Evolutionary conservation across 2,888 invertebrate genomes (phyloP).

Genomic region (Drosophila paranaensis): DNA sequence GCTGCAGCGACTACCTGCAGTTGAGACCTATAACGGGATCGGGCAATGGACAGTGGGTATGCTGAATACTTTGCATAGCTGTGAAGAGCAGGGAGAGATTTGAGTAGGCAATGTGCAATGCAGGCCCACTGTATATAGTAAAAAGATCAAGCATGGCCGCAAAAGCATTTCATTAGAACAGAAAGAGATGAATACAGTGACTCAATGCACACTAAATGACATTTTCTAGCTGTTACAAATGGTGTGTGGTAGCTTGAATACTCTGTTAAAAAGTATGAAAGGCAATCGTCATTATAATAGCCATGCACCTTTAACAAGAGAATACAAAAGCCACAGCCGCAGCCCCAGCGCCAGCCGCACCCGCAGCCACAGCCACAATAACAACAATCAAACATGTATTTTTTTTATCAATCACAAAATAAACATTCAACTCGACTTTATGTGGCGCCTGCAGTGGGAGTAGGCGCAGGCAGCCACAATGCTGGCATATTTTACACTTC

Average conservation of each 20-base stretch:
- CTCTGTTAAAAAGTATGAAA: not conserved
- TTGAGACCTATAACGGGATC: not conserved
- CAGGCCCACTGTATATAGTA: not conserved
- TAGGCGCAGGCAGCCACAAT: conserved; percentile 35
- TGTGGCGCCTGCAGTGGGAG: conserved; percentile 29
- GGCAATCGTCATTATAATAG: conserved; percentile 38
- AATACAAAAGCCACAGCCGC: conserved; percentile 22
- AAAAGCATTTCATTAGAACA: not conserved
- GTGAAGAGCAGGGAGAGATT: not conserved
- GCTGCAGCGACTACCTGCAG: not conserved
- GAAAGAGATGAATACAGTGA: not conserved
- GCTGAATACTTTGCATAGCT: not conserved
- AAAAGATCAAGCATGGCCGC: not conserved
- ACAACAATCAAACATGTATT: conserved; percentile 57
- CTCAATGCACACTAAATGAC: not conserved
- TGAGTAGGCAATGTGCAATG: too few species aligned
- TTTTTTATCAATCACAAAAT: conserved; percentile 79
- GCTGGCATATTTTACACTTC: conserved; percentile 67
- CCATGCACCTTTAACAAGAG: conserved; percentile 49
- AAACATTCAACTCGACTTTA: conserved; percentile 67
- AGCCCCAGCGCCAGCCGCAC: conserved; percentile 22
- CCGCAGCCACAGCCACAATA: conserved; percentile 1
- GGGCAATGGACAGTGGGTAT: not conserved
- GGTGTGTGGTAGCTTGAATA: not conserved
- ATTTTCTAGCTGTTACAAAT: not conserved